Evolutionary conservation across 1,140 invertebrate genomes (phyloP).

Genomic region (Magallana ariakensis): DNA sequence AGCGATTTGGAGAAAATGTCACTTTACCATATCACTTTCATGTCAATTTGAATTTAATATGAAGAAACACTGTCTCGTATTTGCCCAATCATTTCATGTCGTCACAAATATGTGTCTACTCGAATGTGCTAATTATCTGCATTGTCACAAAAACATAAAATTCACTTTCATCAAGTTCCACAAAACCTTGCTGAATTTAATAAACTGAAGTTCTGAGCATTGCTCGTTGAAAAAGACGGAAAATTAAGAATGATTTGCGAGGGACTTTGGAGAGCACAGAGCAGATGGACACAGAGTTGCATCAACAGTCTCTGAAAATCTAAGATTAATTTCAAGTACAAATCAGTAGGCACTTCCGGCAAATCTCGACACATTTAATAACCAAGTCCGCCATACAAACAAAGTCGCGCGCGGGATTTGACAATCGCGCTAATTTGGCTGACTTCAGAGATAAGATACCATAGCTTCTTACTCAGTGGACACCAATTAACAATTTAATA

Average conservation of each 20-base stretch:
- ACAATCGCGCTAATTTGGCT: constrained; percentile 20
- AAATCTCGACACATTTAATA: constrained; percentile 29
- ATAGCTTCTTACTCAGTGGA: constrained; percentile 11
- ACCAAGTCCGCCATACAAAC: constrained; percentile 29
- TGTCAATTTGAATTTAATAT: constrained; percentile 17
- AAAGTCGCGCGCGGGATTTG: constrained; percentile 15
- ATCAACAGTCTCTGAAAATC: background rate
- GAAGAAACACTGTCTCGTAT: constrained; percentile 12
- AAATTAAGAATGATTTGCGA: background rate
- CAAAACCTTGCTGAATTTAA: background rate
- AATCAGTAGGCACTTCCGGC: constrained; percentile 28
- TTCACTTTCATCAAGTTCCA: constrained; percentile 12
- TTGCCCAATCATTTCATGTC: background rate
- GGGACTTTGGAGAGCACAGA: background rate
- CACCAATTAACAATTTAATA: constrained; percentile 35
- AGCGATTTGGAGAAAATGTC: constrained; percentile 26
- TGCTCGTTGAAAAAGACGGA: no score
- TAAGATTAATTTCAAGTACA: constrained; percentile 17
- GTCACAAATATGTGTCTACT: constrained; percentile 27
- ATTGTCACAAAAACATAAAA: constrained; percentile 2
- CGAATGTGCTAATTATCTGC: background rate
- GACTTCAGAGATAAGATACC: constrained; percentile 31
- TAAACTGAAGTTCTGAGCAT: background rate
- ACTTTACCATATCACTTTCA: constrained; percentile 32
- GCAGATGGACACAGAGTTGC: constrained; percentile 5